Evolutionary conservation across 1,140 invertebrate species (phyloP), one percentile per base, ranked within the genome.

Genomic region (Drosophila saltans): DNA sequence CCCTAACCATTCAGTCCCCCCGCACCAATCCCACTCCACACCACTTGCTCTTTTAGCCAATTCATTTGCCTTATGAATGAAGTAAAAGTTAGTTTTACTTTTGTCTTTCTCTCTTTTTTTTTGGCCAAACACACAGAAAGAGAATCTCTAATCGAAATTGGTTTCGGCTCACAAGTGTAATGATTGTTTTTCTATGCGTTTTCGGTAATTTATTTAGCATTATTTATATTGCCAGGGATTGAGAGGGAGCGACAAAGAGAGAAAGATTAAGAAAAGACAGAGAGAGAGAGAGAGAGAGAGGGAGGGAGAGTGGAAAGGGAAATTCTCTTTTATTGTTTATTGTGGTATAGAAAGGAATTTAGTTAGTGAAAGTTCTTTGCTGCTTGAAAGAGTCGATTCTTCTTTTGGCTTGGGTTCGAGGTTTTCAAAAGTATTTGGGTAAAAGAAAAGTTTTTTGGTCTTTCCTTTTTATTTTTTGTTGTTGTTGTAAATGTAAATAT

Each of bases 21-120:
- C 10, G 30, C 66, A 75, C 56, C 43, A 36, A 10, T 28, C 21
- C 21, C 2, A 7, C 16, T n/a, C 55, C 26, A 41, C 56, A 26
- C 40, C 33, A 4, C 33, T 36, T 52, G 21, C 21, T 26, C 6
- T 52, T 52, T 52, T 26, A 52, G 45, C 48, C 72, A 66, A 66
- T 68, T 72, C 65, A 62, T 71, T 80, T 75, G 57, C 71, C 76
- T 82, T 88, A 86, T 88, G 79, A 82, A 88, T 78, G 75, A 70
- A 75, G 70, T 70, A 81, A 89, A 88, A 88, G 80, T 88, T 83
- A 70, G 83, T 83, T 83, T 80, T 73, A 70, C 73, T 81, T 81
- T 78, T 81, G 71, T 75, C 80, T 52, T 52, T 48, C 24, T 7
- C 24, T 48, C 33, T 36, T 36, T 36, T 81, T 70, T 39, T 45